A percentile compares a stretch with the other conserved stretches of the same genome.
phyloP scores from a whole-genome alignment of 2,113 vertebrate species.

The Myotis davidii region DNA sequence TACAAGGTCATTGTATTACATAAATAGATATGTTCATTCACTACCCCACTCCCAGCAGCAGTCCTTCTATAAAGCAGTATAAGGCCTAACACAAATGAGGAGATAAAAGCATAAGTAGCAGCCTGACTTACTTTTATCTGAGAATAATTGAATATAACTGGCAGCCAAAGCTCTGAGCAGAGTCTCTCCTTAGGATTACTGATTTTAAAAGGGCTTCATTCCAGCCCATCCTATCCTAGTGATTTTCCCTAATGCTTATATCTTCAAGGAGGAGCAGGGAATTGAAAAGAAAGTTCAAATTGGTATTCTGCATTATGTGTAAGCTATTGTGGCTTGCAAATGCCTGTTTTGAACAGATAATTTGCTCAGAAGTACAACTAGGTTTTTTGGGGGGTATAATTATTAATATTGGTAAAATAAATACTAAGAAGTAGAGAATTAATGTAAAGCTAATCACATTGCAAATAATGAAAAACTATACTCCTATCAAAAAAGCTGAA shows the following conservation, averaged over 20 bases:
- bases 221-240: background rate
- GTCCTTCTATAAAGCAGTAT: slow-evolving; percentile 50
- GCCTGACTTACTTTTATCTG: slow-evolving; percentile 60
- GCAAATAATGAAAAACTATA: slow-evolving; percentile 23
- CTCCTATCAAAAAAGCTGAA: slow-evolving; percentile 1
- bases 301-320: background rate
- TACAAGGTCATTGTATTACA: background rate
- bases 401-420: slow-evolving; percentile 29
- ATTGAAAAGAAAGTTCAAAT: slow-evolving; percentile 10
- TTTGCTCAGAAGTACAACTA: background rate
- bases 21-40: slow-evolving; percentile 21
- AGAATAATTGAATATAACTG: slow-evolving; percentile 70
- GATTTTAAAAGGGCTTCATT: slow-evolving; percentile 35
- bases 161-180: slow-evolving; percentile 26
- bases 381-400: background rate
- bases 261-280: background rate
- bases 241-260: background rate
- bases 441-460: background rate
- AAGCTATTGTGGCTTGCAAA: background rate
- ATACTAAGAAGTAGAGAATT: background rate
- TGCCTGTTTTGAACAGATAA: background rate
- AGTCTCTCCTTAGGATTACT: slow-evolving; percentile 54
- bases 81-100: slow-evolving; percentile 74
- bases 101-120: slow-evolving; percentile 62
- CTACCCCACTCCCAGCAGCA: background rate